Evolutionary conservation across 1,140 invertebrate genomes (phyloP).

Genomic region (Thereuonema tuberculata): DNA sequence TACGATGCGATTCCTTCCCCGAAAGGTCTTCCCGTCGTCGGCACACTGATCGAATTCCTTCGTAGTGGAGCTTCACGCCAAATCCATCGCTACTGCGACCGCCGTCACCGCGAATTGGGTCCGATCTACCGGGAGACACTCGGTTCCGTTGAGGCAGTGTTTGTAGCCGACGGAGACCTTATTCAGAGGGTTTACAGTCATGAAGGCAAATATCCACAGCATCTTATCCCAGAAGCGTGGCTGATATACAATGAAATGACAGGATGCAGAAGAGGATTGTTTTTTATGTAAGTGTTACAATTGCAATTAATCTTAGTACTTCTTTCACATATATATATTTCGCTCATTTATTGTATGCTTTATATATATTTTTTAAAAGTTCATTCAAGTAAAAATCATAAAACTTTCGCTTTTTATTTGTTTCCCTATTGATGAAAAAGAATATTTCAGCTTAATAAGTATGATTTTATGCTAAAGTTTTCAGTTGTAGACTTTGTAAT

Average conservation of each 20-base stretch:
- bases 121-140: conserved; percentile 56
- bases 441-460: too few relatives aligned
- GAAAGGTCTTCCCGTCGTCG: conserved; percentile 39
- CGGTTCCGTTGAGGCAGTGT: conserved; percentile 49
- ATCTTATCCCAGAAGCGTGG: conserved; percentile 71
- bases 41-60: conserved; percentile 38
- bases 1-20: conserved; percentile 30
- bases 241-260: conserved; percentile 56
- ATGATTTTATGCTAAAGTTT: too few relatives aligned
- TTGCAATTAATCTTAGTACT: neutral
- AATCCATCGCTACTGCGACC: conserved; percentile 23
- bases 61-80: conserved; percentile 36
- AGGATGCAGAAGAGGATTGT: conserved; percentile 54
- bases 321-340: neutral
- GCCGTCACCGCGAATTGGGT: conserved; percentile 51
- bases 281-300: conserved; percentile 62
- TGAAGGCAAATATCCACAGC: conserved; percentile 61
- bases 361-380: neutral
- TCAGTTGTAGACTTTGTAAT: too few relatives aligned
- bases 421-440: too few relatives aligned
- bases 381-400: neutral
- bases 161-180: conserved; percentile 49
- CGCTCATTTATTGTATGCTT: neutral
- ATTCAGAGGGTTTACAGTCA: conserved; percentile 54
- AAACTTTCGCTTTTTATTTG: neutral